Conservation (phyloP, 2,888 invertebrate genomes). For the Lasioglossum oenotherae region DNA sequence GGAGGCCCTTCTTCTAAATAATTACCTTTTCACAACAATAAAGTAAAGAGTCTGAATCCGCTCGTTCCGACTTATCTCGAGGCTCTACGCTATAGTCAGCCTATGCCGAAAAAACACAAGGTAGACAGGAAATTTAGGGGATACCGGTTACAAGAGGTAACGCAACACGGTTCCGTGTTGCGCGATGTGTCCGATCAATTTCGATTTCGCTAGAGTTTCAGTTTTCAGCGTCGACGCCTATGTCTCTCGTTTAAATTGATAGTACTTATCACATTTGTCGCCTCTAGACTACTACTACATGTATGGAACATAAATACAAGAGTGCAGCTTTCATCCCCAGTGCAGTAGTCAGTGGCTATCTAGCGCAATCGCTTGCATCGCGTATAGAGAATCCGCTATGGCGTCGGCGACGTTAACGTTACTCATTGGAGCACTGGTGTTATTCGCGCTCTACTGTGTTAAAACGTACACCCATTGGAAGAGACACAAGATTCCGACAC, state of each 20-base stretch:
- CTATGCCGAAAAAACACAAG: no score
- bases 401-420: not conserved
- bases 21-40: no score
- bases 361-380: not conserved
- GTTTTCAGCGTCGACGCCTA: not conserved
- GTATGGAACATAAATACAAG: not conserved
- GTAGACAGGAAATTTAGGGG: not conserved
- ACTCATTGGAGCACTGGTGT: not conserved
- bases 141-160: not conserved
- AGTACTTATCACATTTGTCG: not conserved
- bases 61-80: no score
- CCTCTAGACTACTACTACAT: fast-evolving
- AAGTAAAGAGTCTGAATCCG: no score
- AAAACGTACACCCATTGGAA: conserved; percentile 58
- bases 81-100: no score
- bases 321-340: fast-evolving
- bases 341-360: not conserved
- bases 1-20: no score
- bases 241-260: not conserved
- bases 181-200: not conserved
- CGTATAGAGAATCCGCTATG: conserved; percentile 8
- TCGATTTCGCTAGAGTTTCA: not conserved
- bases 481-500: conserved; percentile 57
- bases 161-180: not conserved
- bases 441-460: conserved; percentile 18